Evolutionary conservation across 1,140 invertebrate genomes (phyloP).

Genomic region (Drosophila pruinosa): DNA sequence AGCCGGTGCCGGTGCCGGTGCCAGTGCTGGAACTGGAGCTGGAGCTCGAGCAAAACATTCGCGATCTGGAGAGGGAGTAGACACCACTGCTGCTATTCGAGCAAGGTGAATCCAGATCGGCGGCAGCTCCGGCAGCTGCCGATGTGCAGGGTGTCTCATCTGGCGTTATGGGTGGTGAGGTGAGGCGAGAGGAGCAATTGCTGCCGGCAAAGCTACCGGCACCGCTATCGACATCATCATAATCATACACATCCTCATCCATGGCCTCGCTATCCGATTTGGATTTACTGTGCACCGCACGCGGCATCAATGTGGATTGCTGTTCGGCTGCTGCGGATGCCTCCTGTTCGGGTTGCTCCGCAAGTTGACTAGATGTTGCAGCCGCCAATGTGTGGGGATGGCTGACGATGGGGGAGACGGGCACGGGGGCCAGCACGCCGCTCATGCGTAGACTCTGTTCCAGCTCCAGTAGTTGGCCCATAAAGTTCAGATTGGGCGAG

Average conservation of each 20-base stretch:
- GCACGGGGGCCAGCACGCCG: constrained; percentile 63
- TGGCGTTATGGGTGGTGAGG: constrained; percentile 73
- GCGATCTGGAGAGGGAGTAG: constrained; percentile 37
- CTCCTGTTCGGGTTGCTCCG: constrained; percentile 58
- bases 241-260: constrained; percentile 71
- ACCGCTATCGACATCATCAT: constrained; percentile 69
- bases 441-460: constrained; percentile 88
- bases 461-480: constrained; percentile 95
- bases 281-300: constrained; percentile 39
- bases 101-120: constrained; percentile 61
- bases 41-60: constrained; percentile 5
- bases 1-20: constrained; percentile 28
- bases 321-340: constrained; percentile 16
- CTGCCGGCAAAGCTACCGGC: constrained; percentile 66
- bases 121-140: constrained; percentile 31
- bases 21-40: not conserved
- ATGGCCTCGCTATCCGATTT: constrained; percentile 73
- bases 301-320: too few species aligned
- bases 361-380: constrained; percentile 63
- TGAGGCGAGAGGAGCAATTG: constrained; percentile 74
- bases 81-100: constrained; percentile 62
- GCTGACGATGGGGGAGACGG: constrained; percentile 7
- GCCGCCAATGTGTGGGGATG: not conserved
- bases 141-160: constrained; percentile 70
- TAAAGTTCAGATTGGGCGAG: constrained; percentile 98